These are phyloP conservation scores for Belgica antarctica DNA, from an alignment of 2,888 invertebrate genomes.

Conservation along the genomic window DNA sequence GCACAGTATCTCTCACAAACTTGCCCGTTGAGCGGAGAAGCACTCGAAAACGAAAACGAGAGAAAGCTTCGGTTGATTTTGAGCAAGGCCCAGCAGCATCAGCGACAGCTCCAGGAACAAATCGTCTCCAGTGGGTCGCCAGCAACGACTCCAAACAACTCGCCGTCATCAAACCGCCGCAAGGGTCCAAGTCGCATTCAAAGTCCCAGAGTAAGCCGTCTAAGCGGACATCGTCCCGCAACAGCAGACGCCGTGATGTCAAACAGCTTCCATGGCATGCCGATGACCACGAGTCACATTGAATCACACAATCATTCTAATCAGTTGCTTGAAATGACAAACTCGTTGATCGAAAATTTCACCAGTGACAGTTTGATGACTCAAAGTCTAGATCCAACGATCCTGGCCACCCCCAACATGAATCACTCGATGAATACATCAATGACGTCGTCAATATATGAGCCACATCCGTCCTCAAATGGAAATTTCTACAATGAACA, in stretches of 20 bases:
- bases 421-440: slow-evolving; percentile 29
- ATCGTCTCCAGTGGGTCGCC: slow-evolving; percentile 52
- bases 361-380: slow-evolving; percentile 59
- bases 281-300: background rate
- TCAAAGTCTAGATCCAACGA: slow-evolving; percentile 63
- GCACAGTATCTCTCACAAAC: slow-evolving; percentile 79
- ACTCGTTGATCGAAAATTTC: slow-evolving; percentile 55
- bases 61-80: slow-evolving; percentile 80
- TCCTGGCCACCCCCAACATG: slow-evolving; percentile 49
- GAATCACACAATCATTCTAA: slow-evolving; percentile 45
- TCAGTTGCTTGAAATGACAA: slow-evolving; percentile 53
- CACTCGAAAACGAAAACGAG: slow-evolving; percentile 80
- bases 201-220: slow-evolving; percentile 55
- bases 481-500: slow-evolving; percentile 42
- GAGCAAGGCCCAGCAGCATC: slow-evolving; percentile 88
- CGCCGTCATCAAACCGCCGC: slow-evolving; percentile 53
- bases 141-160: slow-evolving; percentile 48
- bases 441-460: slow-evolving; percentile 28
- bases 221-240: slow-evolving; percentile 55
- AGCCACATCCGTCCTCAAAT: slow-evolving; percentile 33
- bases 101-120: slow-evolving; percentile 76
- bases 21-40: slow-evolving; percentile 80
- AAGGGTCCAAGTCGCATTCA: slow-evolving; percentile 54
- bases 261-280: slow-evolving; percentile 65
- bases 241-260: slow-evolving; percentile 76